Percentiles rank a stretch among this genome's conserved stretches.
Evolutionary conservation across 2,888 invertebrate species (phyloP).

Genomic region (Drosophila sordidula): DNA sequence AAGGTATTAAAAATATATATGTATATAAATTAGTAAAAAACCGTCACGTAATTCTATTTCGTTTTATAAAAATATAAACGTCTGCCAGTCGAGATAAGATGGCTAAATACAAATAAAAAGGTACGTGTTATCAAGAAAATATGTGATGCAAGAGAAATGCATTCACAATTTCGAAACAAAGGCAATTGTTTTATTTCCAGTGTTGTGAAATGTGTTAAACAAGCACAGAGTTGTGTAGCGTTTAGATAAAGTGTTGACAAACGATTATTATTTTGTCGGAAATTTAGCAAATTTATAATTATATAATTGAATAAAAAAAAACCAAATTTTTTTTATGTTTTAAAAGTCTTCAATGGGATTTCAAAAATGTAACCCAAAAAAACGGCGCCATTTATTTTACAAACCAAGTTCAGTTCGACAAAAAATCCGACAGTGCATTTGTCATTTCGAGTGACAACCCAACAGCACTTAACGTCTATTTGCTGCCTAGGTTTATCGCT

Average conservation of each 20-base stretch:
- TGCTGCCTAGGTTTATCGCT: not conserved
- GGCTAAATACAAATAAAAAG: not conserved
- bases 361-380: too few relatives aligned
- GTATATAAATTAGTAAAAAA: not conserved
- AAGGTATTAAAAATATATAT: too few relatives aligned
- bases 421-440: constrained; percentile 9
- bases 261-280: not conserved
- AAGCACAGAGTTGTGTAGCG: not conserved
- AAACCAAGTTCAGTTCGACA: constrained; percentile 3
- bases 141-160: not conserved
- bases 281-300: not conserved
- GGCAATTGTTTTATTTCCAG: not conserved
- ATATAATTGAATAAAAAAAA: not conserved
- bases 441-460: constrained; percentile 15
- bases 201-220: not conserved
- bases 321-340: too few relatives aligned
- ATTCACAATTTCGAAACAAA: not conserved
- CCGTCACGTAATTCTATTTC: too few relatives aligned
- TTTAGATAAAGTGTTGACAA: not conserved
- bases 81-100: not conserved
- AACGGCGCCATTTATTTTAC: not conserved
- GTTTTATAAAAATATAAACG: not conserved
- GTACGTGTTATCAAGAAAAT: not conserved
- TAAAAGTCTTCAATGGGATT: not conserved
- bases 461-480: not conserved